These are phyloP conservation scores for Phoenicopterus ruber DNA, from an alignment of 2,113 vertebrate genomes.

Conservation along the genomic window DNA sequence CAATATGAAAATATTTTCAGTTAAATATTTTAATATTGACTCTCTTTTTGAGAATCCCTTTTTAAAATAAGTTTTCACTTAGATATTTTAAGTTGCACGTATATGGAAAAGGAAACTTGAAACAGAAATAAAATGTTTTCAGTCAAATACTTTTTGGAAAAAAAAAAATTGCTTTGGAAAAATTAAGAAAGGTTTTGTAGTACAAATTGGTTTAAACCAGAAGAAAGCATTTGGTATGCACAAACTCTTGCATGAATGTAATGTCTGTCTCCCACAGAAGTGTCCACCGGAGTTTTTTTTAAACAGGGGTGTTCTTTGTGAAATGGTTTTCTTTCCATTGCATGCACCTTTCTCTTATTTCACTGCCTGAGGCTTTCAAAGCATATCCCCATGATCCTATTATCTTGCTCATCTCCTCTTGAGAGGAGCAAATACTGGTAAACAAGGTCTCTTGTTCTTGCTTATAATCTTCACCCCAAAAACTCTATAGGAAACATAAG, in stretches of 20 bases:
- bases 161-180: not conserved
- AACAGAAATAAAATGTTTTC: not conserved
- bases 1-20: not conserved
- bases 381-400: not conserved
- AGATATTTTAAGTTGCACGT: rapidly evolving
- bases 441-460: not conserved
- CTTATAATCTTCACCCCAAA: not conserved
- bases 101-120: not conserved
- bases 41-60: rapidly evolving
- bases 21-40: not conserved
- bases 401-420: not conserved
- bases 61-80: not conserved
- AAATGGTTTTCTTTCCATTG: rapidly evolving
- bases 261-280: not conserved
- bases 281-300: rapidly evolving
- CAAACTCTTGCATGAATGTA: not conserved
- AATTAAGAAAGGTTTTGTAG: not conserved
- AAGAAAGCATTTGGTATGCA: not conserved
- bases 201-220: not conserved
- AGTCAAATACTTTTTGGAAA: rapidly evolving
- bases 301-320: rapidly evolving
- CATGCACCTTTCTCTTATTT: not conserved
- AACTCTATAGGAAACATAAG: not conserved
- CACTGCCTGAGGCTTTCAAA: not conserved
- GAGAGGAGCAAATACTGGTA: not conserved